These are phyloP conservation scores for Thamnaconus septentrionalis DNA, from an alignment of 2,113 vertebrate genomes.

Conservation along the genomic window DNA sequence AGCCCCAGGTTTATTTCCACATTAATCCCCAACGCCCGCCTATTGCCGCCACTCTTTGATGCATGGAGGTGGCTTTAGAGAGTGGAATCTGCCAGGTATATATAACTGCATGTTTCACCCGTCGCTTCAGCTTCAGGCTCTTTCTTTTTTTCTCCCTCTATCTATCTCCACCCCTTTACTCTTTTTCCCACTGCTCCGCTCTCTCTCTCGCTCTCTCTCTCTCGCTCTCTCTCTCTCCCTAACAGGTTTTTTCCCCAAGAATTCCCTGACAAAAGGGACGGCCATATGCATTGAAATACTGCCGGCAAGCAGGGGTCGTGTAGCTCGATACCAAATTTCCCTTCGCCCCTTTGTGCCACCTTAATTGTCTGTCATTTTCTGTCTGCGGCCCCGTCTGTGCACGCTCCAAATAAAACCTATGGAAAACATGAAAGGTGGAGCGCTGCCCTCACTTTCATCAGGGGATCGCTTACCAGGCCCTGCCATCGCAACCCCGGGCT, in stretches of 20 bases:
- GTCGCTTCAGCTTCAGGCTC: constrained; percentile 69
- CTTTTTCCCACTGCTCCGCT: constrained; percentile 29
- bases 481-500: constrained; percentile 77
- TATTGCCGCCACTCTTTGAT: constrained; percentile 77
- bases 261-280: constrained; percentile 77
- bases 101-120: constrained; percentile 73
- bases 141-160: constrained; percentile 46
- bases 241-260: constrained; percentile 71
- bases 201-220: constrained; percentile 46
- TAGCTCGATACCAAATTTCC: constrained; percentile 81
- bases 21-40: constrained; percentile 76
- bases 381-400: constrained; percentile 78
- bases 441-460: constrained; percentile 83
- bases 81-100: constrained; percentile 76
- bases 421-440: constrained; percentile 86
- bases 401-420: constrained; percentile 83
- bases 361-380: constrained; percentile 88
- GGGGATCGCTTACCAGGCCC: constrained; percentile 82
- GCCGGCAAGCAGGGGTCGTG: constrained; percentile 79
- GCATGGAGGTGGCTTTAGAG: constrained; percentile 77
- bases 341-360: constrained; percentile 78
- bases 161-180: constrained; percentile 34
- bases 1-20: constrained; percentile 80
- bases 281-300: constrained; percentile 80
- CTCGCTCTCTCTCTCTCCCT: constrained; percentile 41